Evolutionary conservation across 2,113 vertebrate species (phyloP).

Genomic region (Vombatus ursinus): DNA sequence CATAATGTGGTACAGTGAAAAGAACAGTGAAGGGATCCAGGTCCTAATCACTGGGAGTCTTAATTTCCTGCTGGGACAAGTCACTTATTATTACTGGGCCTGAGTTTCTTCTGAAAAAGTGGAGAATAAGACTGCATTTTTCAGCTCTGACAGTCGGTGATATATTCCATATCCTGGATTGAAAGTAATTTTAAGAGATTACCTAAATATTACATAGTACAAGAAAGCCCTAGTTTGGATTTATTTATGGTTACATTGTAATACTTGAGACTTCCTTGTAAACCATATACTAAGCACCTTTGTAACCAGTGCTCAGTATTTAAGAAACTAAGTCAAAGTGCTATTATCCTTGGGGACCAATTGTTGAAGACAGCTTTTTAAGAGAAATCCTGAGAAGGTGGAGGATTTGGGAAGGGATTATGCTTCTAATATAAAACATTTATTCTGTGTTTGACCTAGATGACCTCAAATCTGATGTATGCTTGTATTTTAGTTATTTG

Average conservation of each 20-base stretch:
- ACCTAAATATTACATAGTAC: not conserved
- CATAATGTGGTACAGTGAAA: not conserved
- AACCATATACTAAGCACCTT: not conserved
- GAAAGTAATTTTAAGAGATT: conserved; percentile 4
- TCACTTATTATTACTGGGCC: not conserved
- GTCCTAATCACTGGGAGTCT: not conserved
- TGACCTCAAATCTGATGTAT: not conserved
- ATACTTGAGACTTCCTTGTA: not conserved
- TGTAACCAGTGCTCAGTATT: not conserved
- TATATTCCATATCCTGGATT: not conserved
- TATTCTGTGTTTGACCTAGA: not conserved
- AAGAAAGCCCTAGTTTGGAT: not conserved
- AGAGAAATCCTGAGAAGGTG: not conserved
- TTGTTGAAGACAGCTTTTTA: not conserved
- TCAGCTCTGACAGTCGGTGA: not conserved
- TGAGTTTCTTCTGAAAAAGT: not conserved
- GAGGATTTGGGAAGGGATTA: not conserved
- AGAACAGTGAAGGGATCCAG: not conserved
- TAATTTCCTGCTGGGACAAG: not conserved
- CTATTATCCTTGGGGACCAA: not conserved
- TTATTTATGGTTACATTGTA: not conserved
- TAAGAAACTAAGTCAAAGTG: not conserved
- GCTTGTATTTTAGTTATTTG: not conserved
- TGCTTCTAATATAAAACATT: not conserved
- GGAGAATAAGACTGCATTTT: not conserved